These are phyloP conservation scores for Mastigias papua DNA, from an alignment of 30 jellyfish, hydroid and myxozoan species.

Conservation along the genomic window DNA sequence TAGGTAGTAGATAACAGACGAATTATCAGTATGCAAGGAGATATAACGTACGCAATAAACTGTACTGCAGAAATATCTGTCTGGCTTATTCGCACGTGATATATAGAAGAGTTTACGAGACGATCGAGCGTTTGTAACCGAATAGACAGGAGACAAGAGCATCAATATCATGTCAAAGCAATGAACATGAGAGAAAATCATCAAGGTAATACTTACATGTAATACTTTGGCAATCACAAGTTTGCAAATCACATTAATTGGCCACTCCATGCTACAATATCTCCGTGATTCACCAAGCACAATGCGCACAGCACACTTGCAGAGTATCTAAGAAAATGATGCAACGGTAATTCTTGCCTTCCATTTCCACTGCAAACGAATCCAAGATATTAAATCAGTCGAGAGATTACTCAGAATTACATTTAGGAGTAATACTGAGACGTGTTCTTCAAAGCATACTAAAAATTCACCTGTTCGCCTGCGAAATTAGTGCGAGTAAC, in stretches of 20 bases:
- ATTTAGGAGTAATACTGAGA: neutral
- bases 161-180: no score
- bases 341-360: neutral
- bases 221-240: no score
- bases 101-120: no score
- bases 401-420: neutral
- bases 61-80: no score
- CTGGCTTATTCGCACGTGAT: no score
- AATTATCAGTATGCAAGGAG: no score
- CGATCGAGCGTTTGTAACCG: no score
- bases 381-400: neutral
- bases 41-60: no score
- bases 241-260: neutral
- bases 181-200: no score
- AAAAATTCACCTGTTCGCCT: slow-evolving; percentile 38
- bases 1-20: no score
- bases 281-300: neutral
- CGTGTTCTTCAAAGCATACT: neutral
- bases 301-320: neutral
- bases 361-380: neutral
- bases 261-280: neutral
- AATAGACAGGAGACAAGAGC: no score
- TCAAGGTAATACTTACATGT: neutral
- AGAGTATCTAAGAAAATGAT: neutral
- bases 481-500: slow-evolving; percentile 3